Evolutionary conservation across 2,797 vertebrate species (phyloP).

Genomic region (Meriones psammophilus): DNA sequence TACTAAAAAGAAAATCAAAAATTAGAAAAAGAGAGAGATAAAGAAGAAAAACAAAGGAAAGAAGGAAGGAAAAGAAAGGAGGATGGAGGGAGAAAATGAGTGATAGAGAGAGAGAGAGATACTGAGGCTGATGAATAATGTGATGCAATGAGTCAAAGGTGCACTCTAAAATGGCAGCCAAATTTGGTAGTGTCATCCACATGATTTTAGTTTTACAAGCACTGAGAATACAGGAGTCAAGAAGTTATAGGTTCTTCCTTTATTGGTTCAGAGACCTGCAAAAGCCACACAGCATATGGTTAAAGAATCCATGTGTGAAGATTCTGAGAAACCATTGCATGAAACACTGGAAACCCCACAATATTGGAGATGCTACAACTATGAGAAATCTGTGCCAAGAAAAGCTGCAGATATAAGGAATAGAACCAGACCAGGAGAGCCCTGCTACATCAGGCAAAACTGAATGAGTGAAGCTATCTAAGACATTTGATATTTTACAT

Average conservation of each 20-base stretch:
- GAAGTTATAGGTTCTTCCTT: neutral
- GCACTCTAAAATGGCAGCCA: neutral
- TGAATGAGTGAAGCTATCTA: neutral
- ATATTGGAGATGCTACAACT: neutral
- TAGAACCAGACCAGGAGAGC: neutral
- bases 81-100: neutral
- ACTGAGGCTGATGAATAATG: too few relatives aligned
- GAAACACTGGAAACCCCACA: neutral
- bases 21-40: neutral
- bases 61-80: neutral
- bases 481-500: neutral
- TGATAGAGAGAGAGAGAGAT: neutral
- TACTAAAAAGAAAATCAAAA: neutral
- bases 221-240: neutral
- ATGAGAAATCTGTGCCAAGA: too few relatives aligned
- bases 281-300: neutral
- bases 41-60: neutral
- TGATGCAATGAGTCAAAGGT: neutral
- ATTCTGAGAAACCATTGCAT: too few relatives aligned
- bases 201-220: neutral
- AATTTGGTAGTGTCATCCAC: neutral
- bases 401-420: neutral
- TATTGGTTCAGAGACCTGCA: neutral
- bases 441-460: neutral
- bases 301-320: neutral